phyloP scores from a whole-genome alignment of 2,113 vertebrate genomes.

The Carassius gibelio region DNA sequence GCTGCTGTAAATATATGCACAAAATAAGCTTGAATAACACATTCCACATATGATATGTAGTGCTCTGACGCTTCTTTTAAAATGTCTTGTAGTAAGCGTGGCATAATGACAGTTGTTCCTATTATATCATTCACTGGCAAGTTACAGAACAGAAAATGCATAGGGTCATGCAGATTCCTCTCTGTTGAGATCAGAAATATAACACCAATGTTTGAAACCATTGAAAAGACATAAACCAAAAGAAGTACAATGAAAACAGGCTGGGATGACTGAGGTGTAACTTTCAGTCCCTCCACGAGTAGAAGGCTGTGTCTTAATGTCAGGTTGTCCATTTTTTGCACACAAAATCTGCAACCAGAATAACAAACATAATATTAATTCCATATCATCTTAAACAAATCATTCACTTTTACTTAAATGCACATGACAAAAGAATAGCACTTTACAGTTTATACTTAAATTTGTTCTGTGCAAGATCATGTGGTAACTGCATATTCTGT shows the following conservation, averaged over 20 bases:
- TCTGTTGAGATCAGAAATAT: conserved; percentile 57
- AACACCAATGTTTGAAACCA: conserved; percentile 60
- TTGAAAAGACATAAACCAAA: conserved; percentile 59
- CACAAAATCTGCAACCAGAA: neutral
- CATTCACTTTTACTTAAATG: neutral
- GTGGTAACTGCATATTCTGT: too few species aligned
- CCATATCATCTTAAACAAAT: neutral
- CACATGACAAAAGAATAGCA: neutral
- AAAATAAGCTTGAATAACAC: conserved; percentile 65
- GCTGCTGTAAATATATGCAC: conserved; percentile 49
- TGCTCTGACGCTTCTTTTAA: neutral
- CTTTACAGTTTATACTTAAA: neutral
- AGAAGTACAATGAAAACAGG: conserved; percentile 58
- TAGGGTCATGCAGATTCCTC: conserved; percentile 67
- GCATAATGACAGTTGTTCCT: conserved; percentile 56
- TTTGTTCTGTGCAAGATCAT: too few species aligned
- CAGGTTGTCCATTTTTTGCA: conserved; percentile 61
- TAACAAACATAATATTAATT: neutral
- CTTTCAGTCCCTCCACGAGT: conserved; percentile 60
- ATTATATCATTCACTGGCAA: conserved; percentile 64
- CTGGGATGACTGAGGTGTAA: conserved; percentile 26
- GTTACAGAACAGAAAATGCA: conserved; percentile 71
- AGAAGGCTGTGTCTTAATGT: conserved; percentile 41
- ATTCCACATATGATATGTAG: conserved; percentile 52
- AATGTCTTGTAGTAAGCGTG: conserved; percentile 56